Base-by-base conservation (phyloP, 2,888 invertebrate genomes). In the Lithophane ornitopus region DNA sequence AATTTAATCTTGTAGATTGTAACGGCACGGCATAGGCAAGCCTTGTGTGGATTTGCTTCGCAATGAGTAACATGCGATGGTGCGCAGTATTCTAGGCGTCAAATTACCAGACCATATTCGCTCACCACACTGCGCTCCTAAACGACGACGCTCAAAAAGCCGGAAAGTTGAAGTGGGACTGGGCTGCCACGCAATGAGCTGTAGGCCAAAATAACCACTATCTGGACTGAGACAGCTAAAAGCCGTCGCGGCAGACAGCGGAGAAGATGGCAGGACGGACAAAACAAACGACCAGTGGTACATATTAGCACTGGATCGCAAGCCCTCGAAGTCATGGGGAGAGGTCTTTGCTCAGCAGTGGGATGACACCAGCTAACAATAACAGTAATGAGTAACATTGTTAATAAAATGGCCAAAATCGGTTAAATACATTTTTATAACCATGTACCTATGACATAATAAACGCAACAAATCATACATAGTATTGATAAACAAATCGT, bases 371-470 rank as follows among this genome's bases (percentile, higher is more conserved):
- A 14, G 56, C 54, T 54, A 54, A 26, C 54, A 54, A 12, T 12
- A 11, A 52, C n/a, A n/a, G n/a, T 54, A 56, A 56, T 26, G 26
- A 26, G 56, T 26, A 56, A 26, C 14, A 26, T 26, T 26, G 56
- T 56, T 56, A 7, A 28, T 56, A 7, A 28, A 56, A 22, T 28
- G 3, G 12, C 6, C 14, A 65, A n/a, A n/a, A n/a, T n/a, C n/a
- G n/a, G n/a, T n/a, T n/a, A n/a, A 62, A 39, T 61, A 58, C n/a
- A 28, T 61, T 78, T 77, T 39, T 74, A 78, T 41, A 68, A 63
- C 52, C 52, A 78, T 19, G 3, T 77, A 65, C 6, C 28, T 52
- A 54, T 88, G 85, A 87, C 85, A 81, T 88, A 88, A 87, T 76
- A 80, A 49, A 77, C 71, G 56, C 68, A 72, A 75, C 68, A 84